Base-by-base conservation (phyloP, 1,140 invertebrate genomes). In the Wasmannia auropunctata region DNA sequence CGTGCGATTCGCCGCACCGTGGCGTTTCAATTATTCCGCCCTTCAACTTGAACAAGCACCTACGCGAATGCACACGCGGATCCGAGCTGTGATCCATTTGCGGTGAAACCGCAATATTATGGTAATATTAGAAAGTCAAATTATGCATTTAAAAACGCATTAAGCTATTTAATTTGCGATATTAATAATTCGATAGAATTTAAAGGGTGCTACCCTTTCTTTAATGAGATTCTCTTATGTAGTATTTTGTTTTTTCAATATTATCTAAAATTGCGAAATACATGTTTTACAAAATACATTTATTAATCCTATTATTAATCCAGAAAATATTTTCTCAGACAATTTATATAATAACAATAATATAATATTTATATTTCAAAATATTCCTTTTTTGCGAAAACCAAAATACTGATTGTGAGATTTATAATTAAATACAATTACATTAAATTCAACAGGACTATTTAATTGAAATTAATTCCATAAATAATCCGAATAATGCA, bases 11-110 rank as follows among this genome's bases (percentile, higher is more conserved):
- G 37, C 25, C 43, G 28, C 28, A 37, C 28, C 65, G 72, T 63
- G 62, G 63, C 63, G 54, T 87, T 87, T 87, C 58, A 80, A 81
- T 84, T 90, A 92, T 91, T 77, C 88, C 86, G 89, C 87, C 87
- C 65, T 81, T 81, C 65, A 37, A 81, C 16, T 70, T 43, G 22
- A 70, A 56, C 22, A 49, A 40, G 11, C 25, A 43, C 51, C 37
- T 58, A 72, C 3, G 58, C n/a, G 49, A 58, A 19, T 75, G 34
- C 49, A 75, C 34, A 75, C 22, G 22, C 22, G 31, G 16, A 34
- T 54, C 14, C n/a, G 14, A 37, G 34, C 54, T 58, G n/a, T n/a
- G 22, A 40, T 58, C 56, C 16, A 40, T 76, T 60, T 40, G 54
- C 31, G 54, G 7, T 37, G 34, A 10, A 40, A 7, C 25, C 60